Conservation (phyloP, 2,888 invertebrate species). For the Catocala nupta region DNA sequence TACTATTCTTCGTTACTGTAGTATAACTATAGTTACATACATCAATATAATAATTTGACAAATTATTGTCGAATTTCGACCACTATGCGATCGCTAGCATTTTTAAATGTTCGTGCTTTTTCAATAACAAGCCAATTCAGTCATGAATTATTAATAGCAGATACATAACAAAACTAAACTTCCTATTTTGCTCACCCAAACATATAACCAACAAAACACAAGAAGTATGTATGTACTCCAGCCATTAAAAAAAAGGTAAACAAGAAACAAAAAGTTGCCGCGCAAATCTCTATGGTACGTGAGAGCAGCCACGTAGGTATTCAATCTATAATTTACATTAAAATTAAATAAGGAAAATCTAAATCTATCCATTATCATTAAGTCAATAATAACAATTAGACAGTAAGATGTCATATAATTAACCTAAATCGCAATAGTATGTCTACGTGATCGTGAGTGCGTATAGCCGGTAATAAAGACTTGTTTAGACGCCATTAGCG, state of each 20-base stretch:
- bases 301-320: slow-evolving; percentile 25
- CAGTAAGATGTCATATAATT: slow-evolving; percentile 55
- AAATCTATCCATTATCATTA: slow-evolving; percentile 46
- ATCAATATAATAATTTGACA: no score
- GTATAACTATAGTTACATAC: no score
- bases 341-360: slow-evolving; percentile 57
- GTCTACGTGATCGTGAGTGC: slow-evolving; percentile 67
- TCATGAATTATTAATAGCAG: no score
- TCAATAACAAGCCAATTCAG: no score
- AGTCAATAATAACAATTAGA: slow-evolving; percentile 38
- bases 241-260: slow-evolving; percentile 1
- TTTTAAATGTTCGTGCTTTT: no score
- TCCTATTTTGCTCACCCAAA: no score
- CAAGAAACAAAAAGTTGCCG: slow-evolving; percentile 7
- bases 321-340: slow-evolving; percentile 24
- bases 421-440: slow-evolving; percentile 67
- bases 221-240: no score
- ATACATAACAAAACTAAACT: no score
- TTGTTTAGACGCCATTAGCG: slow-evolving; percentile 2
- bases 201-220: no score
- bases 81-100: no score
- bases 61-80: no score
- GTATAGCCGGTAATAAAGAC: slow-evolving; percentile 49
- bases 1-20: no score
- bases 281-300: slow-evolving; percentile 32